Percentiles rank a stretch among this genome's conserved stretches.
These are phyloP conservation scores for Micropterix aruncella DNA, from an alignment of 2,888 invertebrate genomes.

Conservation along the genomic window DNA sequence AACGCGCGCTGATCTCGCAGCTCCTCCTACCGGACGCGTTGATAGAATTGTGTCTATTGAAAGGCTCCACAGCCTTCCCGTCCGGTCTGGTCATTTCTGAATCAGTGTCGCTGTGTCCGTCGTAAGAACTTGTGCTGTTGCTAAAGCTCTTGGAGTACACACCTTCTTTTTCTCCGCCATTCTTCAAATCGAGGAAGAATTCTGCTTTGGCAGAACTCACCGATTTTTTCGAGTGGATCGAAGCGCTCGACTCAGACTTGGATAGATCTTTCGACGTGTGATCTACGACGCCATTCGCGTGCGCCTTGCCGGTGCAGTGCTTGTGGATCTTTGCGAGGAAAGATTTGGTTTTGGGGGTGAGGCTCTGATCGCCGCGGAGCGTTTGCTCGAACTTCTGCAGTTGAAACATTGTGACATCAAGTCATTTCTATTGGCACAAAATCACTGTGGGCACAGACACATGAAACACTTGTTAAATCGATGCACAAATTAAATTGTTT, in stretches of 20 bases:
- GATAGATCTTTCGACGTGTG: constrained; percentile 28
- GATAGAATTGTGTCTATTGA: constrained; percentile 19
- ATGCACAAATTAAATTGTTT: no score
- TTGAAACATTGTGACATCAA: constrained; percentile 40
- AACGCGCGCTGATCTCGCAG: constrained; percentile 29
- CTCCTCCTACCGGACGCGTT: constrained; percentile 15
- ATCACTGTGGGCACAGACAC: no score
- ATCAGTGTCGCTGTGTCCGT: constrained; percentile 51
- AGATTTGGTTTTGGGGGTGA: constrained; percentile 35
- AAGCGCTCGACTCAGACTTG: constrained; percentile 33
- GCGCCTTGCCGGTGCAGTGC: constrained; percentile 62
- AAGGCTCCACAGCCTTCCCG: constrained; percentile 16
- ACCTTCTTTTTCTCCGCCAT: constrained; percentile 22
- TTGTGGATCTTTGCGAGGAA: constrained; percentile 48
- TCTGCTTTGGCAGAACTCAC: constrained; percentile 20
- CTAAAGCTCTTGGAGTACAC: constrained; percentile 32
- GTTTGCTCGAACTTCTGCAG: constrained; percentile 44
- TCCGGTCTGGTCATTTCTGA: constrained; percentile 36
- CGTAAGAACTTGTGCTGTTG: constrained; percentile 49
- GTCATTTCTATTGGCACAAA: no score
- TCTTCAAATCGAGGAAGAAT: constrained; percentile 34
- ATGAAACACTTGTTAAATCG: no score
- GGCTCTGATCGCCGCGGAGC: constrained; percentile 35
- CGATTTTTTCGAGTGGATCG: constrained; percentile 30
- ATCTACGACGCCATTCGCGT: constrained; percentile 55